A percentile compares a stretch with the other conserved stretches of the same genome.
These are phyloP conservation scores for Gadopsis marmoratus DNA, from an alignment of 2,797 vertebrate genomes.

Conservation along the genomic window DNA sequence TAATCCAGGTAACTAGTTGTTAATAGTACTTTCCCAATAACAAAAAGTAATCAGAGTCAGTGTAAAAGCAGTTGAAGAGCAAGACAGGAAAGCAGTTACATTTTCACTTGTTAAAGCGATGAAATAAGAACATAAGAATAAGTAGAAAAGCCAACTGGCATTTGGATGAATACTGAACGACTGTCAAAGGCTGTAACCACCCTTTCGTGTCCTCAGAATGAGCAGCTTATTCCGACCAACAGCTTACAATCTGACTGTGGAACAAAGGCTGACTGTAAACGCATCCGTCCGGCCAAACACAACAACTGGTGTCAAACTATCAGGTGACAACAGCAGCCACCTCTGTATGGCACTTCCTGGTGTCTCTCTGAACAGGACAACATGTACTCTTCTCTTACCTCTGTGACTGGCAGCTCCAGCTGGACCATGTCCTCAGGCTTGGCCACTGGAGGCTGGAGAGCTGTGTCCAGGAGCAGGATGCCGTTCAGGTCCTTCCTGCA, in stretches of 20 bases:
- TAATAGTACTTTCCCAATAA: no score
- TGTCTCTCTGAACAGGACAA: not conserved
- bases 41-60: no score
- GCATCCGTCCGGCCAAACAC: not conserved
- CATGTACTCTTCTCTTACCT: conserved; percentile 85
- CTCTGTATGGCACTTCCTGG: not conserved
- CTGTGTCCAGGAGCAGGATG: conserved; percentile 97
- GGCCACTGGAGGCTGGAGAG: conserved; percentile 96
- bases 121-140: not conserved
- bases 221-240: not conserved
- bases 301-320: conserved; percentile 17
- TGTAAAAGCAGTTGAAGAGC: no score
- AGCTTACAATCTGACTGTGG: not conserved
- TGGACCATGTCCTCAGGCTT: conserved; percentile 98
- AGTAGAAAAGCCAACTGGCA: no score
- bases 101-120: no score
- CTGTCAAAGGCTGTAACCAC: not conserved
- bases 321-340: not conserved
- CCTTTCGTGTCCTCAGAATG: not conserved
- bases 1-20: no score
- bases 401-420: conserved; percentile 97
- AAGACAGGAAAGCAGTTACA: no score
- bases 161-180: no score
- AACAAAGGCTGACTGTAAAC: conserved; percentile 13
- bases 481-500: conserved; percentile 99